Conservation (phyloP, 2,113 vertebrate species). For the Malurus cyaneus region DNA sequence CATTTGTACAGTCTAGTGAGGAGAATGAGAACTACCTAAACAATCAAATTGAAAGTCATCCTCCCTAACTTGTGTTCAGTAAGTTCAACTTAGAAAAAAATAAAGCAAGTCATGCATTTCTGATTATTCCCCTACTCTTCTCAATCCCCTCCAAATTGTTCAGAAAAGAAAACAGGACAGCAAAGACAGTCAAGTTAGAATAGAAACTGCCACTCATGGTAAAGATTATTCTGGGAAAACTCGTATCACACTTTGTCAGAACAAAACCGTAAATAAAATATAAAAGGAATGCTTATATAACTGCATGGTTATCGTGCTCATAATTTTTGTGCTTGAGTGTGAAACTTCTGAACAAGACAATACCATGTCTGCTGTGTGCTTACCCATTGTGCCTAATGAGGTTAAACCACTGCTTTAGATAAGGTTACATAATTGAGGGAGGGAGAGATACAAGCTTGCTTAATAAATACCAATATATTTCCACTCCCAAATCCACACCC, state of each 20-base stretch:
- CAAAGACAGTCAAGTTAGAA: background rate
- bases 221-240: background rate
- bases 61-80: background rate
- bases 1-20: slow-evolving; percentile 57
- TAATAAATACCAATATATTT: background rate
- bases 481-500: background rate
- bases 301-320: background rate
- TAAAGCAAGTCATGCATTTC: background rate
- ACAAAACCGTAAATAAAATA: background rate
- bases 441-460: background rate
- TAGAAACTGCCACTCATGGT: background rate
- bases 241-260: background rate
- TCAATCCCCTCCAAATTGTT: background rate
- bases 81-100: background rate
- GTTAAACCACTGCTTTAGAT: background rate
- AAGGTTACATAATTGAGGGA: background rate
- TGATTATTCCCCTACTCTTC: background rate
- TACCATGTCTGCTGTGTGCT: background rate
- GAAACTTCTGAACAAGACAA: background rate
- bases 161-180: background rate
- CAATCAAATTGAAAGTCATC: slow-evolving; percentile 52
- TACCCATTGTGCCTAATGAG: background rate
- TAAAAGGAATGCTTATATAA: background rate
- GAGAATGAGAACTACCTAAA: slow-evolving; percentile 41
- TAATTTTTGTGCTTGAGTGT: background rate